Percentiles rank a stretch among this genome's conserved stretches.
Evolutionary conservation across 2,113 vertebrate genomes (phyloP).

Genomic region (Promerops cafer): DNA sequence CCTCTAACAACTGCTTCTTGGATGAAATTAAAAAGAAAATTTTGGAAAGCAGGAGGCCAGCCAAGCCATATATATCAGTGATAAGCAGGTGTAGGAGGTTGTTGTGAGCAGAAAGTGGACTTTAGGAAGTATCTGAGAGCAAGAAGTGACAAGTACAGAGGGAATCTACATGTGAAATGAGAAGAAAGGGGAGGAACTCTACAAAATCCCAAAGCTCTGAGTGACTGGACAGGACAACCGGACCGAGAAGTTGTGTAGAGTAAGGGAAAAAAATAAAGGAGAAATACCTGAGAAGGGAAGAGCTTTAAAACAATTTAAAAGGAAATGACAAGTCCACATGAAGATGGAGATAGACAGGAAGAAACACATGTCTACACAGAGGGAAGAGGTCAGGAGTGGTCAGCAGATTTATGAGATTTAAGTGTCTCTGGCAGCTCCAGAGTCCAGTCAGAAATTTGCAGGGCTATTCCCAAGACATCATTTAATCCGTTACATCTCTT

Average conservation of each 20-base stretch:
- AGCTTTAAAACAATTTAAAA: neutral
- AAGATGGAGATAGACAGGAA: conserved; percentile 13
- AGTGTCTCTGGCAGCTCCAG: neutral
- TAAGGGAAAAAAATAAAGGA: neutral
- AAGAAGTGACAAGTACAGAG: neutral
- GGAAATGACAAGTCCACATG: neutral
- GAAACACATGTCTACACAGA: neutral
- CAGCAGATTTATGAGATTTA: neutral
- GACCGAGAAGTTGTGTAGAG: neutral
- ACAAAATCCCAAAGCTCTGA: neutral
- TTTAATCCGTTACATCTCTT: neutral
- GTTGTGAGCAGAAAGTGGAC: neutral
- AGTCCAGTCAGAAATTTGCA: neutral
- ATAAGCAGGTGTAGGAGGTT: neutral
- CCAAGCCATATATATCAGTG: neutral
- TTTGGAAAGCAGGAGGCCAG: neutral
- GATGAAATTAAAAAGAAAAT: neutral
- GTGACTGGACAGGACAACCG: neutral
- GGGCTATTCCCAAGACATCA: neutral
- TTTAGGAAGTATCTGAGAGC: neutral
- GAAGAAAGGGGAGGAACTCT: neutral
- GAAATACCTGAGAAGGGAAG: neutral
- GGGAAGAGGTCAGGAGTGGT: neutral
- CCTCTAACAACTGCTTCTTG: neutral
- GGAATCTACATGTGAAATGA: neutral